Evolutionary conservation across 2,797 vertebrate genomes (phyloP).

Genomic region (Macroramphosus scolopax): DNA sequence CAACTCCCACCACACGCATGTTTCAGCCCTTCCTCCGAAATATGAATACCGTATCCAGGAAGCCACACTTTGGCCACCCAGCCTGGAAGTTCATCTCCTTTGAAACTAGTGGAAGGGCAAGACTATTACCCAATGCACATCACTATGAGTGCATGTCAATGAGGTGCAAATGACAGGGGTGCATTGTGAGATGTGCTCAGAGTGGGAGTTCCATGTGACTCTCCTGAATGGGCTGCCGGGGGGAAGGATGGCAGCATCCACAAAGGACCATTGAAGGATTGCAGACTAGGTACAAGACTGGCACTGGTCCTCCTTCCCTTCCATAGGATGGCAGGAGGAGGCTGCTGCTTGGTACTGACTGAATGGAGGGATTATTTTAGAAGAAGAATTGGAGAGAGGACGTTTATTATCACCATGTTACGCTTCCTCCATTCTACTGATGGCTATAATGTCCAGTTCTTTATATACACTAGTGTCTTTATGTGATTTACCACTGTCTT

Average conservation of each 20-base stretch:
- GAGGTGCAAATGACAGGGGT: conserved; percentile 76
- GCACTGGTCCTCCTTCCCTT: conserved; percentile 69
- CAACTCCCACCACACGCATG: conserved; percentile 29
- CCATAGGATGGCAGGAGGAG: conserved; percentile 66
- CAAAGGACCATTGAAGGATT: conserved; percentile 75
- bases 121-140: conserved; percentile 56
- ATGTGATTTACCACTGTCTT: conserved; percentile 30
- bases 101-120: conserved; percentile 61
- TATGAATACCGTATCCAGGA: conserved; percentile 73
- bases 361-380: conserved; percentile 65
- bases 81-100: conserved; percentile 65
- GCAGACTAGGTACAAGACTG: conserved; percentile 73
- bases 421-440: conserved; percentile 59
- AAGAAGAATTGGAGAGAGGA: conserved; percentile 67
- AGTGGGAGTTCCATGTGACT: conserved; percentile 76
- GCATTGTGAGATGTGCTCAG: conserved; percentile 71
- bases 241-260: conserved; percentile 70
- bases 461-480: conserved; percentile 34
- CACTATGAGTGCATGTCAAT: conserved; percentile 79
- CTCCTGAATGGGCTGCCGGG: conserved; percentile 71
- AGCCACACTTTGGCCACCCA: conserved; percentile 74
- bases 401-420: conserved; percentile 66
- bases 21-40: conserved; percentile 59
- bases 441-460: conserved; percentile 45
- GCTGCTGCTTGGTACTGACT: conserved; percentile 71